Evolutionary conservation across 2,797 vertebrate genomes (phyloP), one percentile per base, ranked within the genome.

Genomic region (Muscicapa striata): DNA sequence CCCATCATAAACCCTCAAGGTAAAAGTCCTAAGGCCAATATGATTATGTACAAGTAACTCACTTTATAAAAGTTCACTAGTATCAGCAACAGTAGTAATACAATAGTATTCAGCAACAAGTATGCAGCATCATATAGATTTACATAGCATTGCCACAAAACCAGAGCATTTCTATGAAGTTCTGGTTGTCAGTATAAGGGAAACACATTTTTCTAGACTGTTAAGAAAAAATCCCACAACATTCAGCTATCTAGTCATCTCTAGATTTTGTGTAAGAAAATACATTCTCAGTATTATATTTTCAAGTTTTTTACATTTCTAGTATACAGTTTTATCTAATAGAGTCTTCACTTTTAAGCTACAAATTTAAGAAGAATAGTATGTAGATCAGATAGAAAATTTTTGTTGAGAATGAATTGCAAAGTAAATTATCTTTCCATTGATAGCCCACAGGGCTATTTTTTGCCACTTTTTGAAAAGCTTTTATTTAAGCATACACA

Each of bases 41-140:
- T 8, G 9, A 55, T 59, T 48, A 74, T 16, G 38, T 57, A 79
- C 34, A 89, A 90, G 38, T 52, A 90, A 92, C 10, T 54, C 43
- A 87, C 75, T 82, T 93, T 90, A 92, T 90, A 80, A 90, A 95
- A 96, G 64, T 82, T 87, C 72, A 51, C 68, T 77, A 46, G 34
- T 59, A 86, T 86, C 55, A 88, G 63, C 52, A 83, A 76, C 41
- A 83, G 54, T 10, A 75, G 62, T 43, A 89, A 94, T 87, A 85
- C 57, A 90, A 80, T 3, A 89, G 64, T 80, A 89, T 90, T 91
- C 64, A 69, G 67, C 41, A 94, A 63, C 8, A 82, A 80, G 59
- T 83, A 82, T 32, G 58, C 74, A 57, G 27, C 12, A 77, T 62
- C n/a, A 45, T 66, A 46, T 0, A 85, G 46, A 63, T 89, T 95